Percentiles rank a stretch among this genome's conserved stretches.
Conservation (phyloP, 2,888 invertebrate genomes). For the Scaptomyza parva region DNA sequence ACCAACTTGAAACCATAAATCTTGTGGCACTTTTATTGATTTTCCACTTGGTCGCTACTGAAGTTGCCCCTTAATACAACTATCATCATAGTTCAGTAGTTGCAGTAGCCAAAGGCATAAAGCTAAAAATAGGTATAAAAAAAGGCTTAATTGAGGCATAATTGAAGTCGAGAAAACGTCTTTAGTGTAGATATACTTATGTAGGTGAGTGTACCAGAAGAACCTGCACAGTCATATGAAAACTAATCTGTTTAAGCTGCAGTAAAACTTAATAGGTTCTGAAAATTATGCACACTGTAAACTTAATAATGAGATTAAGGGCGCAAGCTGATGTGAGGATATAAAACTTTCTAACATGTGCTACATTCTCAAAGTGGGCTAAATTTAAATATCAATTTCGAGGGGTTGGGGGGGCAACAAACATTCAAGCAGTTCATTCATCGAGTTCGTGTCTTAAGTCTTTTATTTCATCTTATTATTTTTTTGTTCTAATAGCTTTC, state of each 20-base stretch:
- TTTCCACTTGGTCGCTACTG: conserved; percentile 32
- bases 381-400: conserved; percentile 41
- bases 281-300: conserved; percentile 1
- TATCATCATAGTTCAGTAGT: not conserved
- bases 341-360: conserved; percentile 68
- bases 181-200: not conserved
- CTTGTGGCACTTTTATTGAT: conserved; percentile 65
- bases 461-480: too few relatives aligned
- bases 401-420: conserved; percentile 14
- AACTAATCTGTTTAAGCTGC: conserved; percentile 15
- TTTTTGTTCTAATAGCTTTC: conserved; percentile 26
- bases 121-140: conserved; percentile 23
- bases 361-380: conserved; percentile 26
- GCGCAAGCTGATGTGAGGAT: conserved; percentile 18
- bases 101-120: conserved; percentile 16
- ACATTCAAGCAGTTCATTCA: conserved; percentile 31
- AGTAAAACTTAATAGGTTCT: not conserved
- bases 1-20: conserved; percentile 67
- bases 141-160: not conserved
- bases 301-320: conserved; percentile 42
- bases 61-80: conserved; percentile 8
- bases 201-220: not conserved
- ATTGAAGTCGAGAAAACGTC: not conserved
- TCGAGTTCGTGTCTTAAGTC: conserved; percentile 53
- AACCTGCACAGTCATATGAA: not conserved